phyloP scores from a whole-genome alignment of 2,888 invertebrate species.

The Galerucella nymphaeae region DNA sequence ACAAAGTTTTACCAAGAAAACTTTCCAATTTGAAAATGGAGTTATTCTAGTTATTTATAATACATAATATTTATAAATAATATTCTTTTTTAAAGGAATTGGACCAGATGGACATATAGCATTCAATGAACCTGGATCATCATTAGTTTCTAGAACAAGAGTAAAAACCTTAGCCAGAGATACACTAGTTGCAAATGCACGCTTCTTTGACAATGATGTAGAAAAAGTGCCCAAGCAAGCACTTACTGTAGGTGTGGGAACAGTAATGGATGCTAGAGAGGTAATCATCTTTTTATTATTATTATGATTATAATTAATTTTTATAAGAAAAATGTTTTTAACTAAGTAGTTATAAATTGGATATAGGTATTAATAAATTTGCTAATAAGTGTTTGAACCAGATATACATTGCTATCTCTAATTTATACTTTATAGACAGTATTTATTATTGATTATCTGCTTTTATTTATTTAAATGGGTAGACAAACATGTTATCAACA shows the following conservation, averaged over 20 bases:
- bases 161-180: slow-evolving; percentile 97
- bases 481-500: slow-evolving; percentile 7
- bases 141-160: slow-evolving; percentile 92
- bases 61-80: not conserved
- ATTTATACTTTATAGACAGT: not conserved
- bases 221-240: slow-evolving; percentile 94
- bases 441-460: not conserved
- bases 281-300: slow-evolving; percentile 65
- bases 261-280: slow-evolving; percentile 98
- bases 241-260: slow-evolving; percentile 97
- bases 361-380: too few relatives aligned
- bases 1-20: not conserved
- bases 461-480: not conserved
- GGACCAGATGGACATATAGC: slow-evolving; percentile 99
- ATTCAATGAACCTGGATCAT: slow-evolving; percentile 99
- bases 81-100: slow-evolving; percentile 74
- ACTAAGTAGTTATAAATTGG: too few relatives aligned
- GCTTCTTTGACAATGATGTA: slow-evolving; percentile 96
- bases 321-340: too few relatives aligned
- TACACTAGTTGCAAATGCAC: slow-evolving; percentile 95
- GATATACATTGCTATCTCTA: too few relatives aligned
- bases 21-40: too few relatives aligned
- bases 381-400: too few relatives aligned
- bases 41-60: not conserved
- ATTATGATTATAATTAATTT: too few relatives aligned